Evolutionary conservation across 2,888 invertebrate genomes (phyloP), one percentile per base, ranked within the genome.

Genomic region (Drosophila dives): DNA sequence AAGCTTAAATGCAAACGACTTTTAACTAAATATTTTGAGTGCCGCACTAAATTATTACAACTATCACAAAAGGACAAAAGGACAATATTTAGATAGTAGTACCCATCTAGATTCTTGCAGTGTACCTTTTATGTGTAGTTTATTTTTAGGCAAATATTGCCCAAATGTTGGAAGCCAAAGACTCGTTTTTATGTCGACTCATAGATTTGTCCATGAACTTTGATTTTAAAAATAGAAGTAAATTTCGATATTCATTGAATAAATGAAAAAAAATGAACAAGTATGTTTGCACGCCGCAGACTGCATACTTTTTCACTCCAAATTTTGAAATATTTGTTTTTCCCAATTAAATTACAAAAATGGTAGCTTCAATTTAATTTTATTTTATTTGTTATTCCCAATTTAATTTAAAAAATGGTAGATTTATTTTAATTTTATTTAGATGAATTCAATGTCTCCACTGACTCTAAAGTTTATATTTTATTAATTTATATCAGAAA

Each of bases 301-400:
- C 4, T 11, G 10, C 3, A 33, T 33, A 33, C 33, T 33, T 33
- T 17, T 38, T 38, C 10, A 10, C 3, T n/a, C 2, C 40, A 40
- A 8, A 40, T 0, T 4, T 40, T 10, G 4, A 40, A 4, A 40
- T 4, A 40, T 40, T 40, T 38, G 38, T 8, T 38, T 38, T 17
- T 17, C 6, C 5, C 5, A 29, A 26, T 17, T 8, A 0, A 0
- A 0, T 3, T 0, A 38, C 17, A 17, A 17, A 38, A 17, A 6
- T 7, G 7, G 7, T 17, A 17, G 8, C 17, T 17, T 17, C 17
- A 17, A 17, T 17, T 7, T 17, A 17, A 17, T 36, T 36, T 36
- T 17, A 17, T 36, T 36, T n/a, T n/a, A n/a, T n/a, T n/a, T n/a
- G n/a, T n/a, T n/a, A n/a, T n/a, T n/a, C n/a, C n/a, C n/a, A n/a